A percentile compares a stretch with the other conserved stretches of the same genome.
phyloP scores from a whole-genome alignment of 2,797 vertebrate genomes.

The Thunnus albacares region DNA sequence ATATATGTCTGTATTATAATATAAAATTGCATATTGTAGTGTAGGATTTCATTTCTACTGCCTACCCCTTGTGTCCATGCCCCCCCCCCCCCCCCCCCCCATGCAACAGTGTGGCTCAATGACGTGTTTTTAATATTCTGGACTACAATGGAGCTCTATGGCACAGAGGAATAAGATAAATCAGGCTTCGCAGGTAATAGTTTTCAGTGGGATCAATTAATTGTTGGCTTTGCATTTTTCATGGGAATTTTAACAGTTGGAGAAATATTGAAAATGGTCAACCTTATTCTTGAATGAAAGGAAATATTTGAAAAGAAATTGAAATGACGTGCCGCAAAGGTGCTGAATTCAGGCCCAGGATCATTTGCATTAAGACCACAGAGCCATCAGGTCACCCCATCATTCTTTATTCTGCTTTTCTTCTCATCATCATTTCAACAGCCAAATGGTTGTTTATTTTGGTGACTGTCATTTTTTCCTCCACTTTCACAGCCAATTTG shows the following conservation, averaged over 20 bases:
- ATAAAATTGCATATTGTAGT: no score
- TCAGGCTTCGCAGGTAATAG: background rate
- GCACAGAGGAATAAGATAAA: background rate
- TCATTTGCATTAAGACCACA: background rate
- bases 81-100: no score
- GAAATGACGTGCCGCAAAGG: background rate
- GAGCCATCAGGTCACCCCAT: no score
- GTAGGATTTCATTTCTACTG: background rate
- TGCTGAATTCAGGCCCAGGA: background rate
- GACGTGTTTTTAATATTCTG: no score
- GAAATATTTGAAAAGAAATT: background rate
- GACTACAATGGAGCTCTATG: no score
- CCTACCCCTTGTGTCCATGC: background rate
- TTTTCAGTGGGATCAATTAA: background rate
- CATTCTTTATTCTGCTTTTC: background rate
- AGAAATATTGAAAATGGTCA: background rate
- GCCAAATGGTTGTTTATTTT: constrained; percentile 16
- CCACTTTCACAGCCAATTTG: constrained; percentile 32
- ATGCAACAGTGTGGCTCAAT: no score
- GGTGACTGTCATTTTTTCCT: background rate
- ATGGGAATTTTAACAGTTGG: background rate
- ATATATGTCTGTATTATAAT: no score
- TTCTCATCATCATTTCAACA: background rate
- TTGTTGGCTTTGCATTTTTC: background rate
- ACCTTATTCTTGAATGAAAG: background rate